Conservation (phyloP, 2,113 vertebrate genomes). For the Tympanuchus pallidicinctus region DNA sequence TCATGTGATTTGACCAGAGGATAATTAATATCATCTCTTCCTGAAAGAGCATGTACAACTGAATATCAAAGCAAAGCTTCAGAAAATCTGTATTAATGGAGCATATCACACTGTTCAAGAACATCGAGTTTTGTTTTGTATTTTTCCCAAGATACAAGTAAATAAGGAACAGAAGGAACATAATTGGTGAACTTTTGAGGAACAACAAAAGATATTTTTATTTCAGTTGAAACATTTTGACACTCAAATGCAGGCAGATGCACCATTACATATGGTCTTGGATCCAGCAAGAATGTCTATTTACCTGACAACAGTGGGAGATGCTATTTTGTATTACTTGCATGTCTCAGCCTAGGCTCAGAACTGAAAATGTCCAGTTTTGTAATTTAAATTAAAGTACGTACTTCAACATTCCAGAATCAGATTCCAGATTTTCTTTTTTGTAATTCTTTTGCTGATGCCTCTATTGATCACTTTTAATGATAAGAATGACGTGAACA, state of each 20-base stretch:
- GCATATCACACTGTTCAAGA: background rate
- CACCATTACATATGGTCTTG: background rate
- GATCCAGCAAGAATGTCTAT: background rate
- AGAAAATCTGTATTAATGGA: background rate
- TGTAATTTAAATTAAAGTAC: background rate
- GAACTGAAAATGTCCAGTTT: background rate
- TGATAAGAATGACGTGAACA: background rate
- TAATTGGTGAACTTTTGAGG: background rate
- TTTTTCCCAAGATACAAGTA: background rate
- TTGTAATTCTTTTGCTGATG: background rate
- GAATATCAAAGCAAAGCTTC: background rate
- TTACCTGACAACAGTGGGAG: rapidly evolving
- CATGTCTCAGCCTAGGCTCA: background rate
- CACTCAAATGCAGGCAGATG: background rate
- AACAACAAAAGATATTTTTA: background rate
- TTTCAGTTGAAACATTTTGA: background rate
- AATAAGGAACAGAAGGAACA: background rate
- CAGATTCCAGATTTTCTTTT: background rate
- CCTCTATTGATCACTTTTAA: background rate
- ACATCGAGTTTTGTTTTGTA: background rate
- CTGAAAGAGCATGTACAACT: background rate
- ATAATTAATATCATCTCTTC: background rate
- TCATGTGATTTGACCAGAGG: background rate
- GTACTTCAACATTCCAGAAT: background rate
- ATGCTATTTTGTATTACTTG: background rate